A percentile compares a stretch with the other conserved stretches of the same genome.
These are phyloP conservation scores for Cantharis flavilabris DNA, from an alignment of 2,888 invertebrate species.

Conservation along the genomic window DNA sequence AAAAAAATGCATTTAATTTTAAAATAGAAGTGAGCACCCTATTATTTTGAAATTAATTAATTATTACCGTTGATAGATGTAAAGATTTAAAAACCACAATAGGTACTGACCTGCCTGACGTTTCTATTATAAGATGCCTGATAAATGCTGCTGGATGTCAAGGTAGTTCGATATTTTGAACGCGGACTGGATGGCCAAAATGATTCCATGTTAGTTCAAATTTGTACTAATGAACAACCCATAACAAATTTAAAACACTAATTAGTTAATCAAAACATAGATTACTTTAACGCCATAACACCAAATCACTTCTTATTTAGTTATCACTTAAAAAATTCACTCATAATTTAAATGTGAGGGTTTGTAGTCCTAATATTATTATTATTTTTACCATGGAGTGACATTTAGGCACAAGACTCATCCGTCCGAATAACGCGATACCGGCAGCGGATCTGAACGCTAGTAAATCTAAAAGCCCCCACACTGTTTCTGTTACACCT, in stretches of 20 bases:
- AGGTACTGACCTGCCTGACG: slow-evolving; percentile 34
- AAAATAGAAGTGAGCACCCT: not conserved
- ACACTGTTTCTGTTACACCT: slow-evolving; percentile 27
- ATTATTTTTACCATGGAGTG: slow-evolving; percentile 9
- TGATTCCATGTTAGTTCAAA: slow-evolving; percentile 60
- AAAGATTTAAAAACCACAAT: not conserved
- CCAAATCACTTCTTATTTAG: not conserved
- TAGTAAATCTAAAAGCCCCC: slow-evolving; percentile 35
- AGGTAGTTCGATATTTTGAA: slow-evolving; percentile 66
- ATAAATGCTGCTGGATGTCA: slow-evolving; percentile 65
- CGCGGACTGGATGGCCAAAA: slow-evolving; percentile 62
- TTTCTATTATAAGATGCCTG: slow-evolving; percentile 51
- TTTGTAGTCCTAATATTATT: not conserved
- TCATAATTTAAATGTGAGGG: not conserved
- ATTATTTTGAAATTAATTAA: not conserved
- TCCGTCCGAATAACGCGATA: slow-evolving; percentile 32
- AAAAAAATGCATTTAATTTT: not conserved
- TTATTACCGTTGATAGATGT: not conserved
- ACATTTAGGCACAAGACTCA: slow-evolving; percentile 25
- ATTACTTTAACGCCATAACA: not conserved
- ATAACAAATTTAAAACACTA: slow-evolving; percentile 28
- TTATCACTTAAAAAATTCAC: not conserved
- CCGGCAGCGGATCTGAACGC: slow-evolving; percentile 35
- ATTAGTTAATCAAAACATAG: not conserved
- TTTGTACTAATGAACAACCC: slow-evolving; percentile 10